phyloP scores from a whole-genome alignment of 1,140 invertebrate genomes.

The Cydia amplana region DNA sequence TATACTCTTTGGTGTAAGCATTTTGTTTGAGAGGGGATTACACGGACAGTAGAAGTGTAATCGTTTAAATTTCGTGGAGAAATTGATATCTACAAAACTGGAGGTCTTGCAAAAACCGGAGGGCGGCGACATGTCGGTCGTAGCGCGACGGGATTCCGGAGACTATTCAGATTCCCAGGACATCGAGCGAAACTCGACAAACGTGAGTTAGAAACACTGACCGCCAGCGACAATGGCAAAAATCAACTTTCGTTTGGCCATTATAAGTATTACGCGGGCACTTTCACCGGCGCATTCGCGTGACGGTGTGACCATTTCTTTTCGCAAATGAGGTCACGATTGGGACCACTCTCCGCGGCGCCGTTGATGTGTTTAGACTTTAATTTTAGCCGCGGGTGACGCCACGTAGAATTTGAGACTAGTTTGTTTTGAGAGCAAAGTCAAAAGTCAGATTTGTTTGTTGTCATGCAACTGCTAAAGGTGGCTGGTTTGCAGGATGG shows the following conservation, averaged over 20 bases:
- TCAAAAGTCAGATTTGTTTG: conserved; percentile 37
- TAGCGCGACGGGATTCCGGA: conserved; percentile 70
- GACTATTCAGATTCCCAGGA: conserved; percentile 78
- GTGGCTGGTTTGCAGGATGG: conserved; percentile 72
- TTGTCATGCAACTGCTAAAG: conserved; percentile 69
- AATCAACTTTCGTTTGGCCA: conserved; percentile 71
- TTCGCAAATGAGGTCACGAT: conserved; percentile 74
- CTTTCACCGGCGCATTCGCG: conserved; percentile 74
- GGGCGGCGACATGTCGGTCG: conserved; percentile 75
- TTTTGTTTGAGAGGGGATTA: conserved; percentile 54
- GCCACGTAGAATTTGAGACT: conserved; percentile 46
- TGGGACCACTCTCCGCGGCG: conserved; percentile 61
- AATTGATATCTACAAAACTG: conserved; percentile 64
- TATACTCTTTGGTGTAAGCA: conserved; percentile 46
- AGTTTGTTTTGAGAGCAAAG: conserved; percentile 23
- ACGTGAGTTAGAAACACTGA: conserved; percentile 61
- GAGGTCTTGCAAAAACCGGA: conserved; percentile 70
- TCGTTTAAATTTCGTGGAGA: conserved; percentile 39
- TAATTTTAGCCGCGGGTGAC: conserved; percentile 46
- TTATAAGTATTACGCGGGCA: conserved; percentile 65
- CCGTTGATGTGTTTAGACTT: conserved; percentile 58
- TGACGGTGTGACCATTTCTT: conserved; percentile 77
- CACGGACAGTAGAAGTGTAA: conserved; percentile 47
- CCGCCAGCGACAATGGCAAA: conserved; percentile 37
- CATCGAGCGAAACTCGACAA: conserved; percentile 70